Percentiles rank a stretch among this genome's conserved stretches.
These are phyloP conservation scores for Conomelus anceps DNA, from an alignment of 2,888 invertebrate species.

Conservation along the genomic window DNA sequence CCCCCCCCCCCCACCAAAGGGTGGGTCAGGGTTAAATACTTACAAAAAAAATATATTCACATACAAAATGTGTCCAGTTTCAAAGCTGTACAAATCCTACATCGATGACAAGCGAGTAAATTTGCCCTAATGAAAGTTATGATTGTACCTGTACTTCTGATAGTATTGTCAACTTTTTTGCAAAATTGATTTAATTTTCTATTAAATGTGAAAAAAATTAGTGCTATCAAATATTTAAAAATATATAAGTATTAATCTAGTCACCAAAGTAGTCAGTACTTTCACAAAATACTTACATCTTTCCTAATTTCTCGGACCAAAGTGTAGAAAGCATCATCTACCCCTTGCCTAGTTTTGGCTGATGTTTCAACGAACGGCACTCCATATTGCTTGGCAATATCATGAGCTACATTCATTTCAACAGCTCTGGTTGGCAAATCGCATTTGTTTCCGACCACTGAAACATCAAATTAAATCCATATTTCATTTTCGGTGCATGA, in stretches of 20 bases:
- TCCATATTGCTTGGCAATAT: constrained; percentile 49
- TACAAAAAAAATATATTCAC: no score
- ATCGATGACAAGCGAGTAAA: no score
- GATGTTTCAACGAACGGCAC: constrained; percentile 58
- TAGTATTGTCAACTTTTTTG: no score
- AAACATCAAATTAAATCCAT: not conserved
- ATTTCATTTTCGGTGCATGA: not conserved
- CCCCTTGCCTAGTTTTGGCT: constrained; percentile 58
- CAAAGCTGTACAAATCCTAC: no score
- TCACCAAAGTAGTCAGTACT: not conserved
- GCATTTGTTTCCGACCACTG: constrained; percentile 61
- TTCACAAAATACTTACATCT: constrained; percentile 43
- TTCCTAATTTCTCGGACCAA: constrained; percentile 57
- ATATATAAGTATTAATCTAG: not conserved
- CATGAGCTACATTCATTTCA: constrained; percentile 49
- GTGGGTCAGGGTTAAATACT: no score
- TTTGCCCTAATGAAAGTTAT: no score
- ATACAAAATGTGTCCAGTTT: no score
- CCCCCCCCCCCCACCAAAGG: no score
- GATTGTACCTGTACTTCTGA: no score
- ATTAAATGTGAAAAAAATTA: no score
- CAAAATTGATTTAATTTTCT: no score
- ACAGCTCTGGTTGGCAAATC: constrained; percentile 54
- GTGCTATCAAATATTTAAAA: not conserved
- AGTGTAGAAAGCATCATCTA: constrained; percentile 60